Evolutionary conservation across 2,797 vertebrate species (phyloP).

Genomic region (Phoeniculus purpureus): DNA sequence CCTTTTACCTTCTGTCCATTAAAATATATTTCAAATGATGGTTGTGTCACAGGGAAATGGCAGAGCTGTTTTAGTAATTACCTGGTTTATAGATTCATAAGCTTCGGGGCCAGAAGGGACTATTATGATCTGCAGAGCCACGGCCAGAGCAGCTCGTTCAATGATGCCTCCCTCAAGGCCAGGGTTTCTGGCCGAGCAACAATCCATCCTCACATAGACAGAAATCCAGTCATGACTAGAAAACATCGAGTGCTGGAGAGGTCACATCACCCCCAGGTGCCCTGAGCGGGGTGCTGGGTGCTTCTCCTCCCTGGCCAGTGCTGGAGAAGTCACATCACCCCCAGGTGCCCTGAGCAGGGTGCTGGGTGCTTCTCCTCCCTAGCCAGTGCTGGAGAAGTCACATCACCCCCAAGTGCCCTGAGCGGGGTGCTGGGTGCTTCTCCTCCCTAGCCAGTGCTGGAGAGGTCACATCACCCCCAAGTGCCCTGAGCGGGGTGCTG

Average conservation of each 20-base stretch:
- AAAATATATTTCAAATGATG: conserved; percentile 2
- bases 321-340: not conserved
- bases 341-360: accelerated
- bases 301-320: not conserved
- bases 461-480: not conserved
- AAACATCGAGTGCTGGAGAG: not conserved
- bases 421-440: not conserved
- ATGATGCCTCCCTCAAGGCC: not conserved
- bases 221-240: not conserved
- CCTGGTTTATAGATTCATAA: conserved; percentile 38
- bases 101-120: conserved; percentile 7
- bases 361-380: not conserved
- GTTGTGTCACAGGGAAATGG: conserved; percentile 8
- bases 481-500: accelerated
- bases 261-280: accelerated
- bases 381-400: not conserved
- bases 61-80: conserved; percentile 35
- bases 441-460: not conserved
- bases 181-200: not conserved
- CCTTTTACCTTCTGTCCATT: not conserved
- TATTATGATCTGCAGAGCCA: not conserved
- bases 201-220: not conserved
- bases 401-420: accelerated
- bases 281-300: not conserved
- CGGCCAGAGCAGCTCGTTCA: not conserved